phyloP scores from a whole-genome alignment of 1,140 invertebrate species.

The Palaemon carinicauda region DNA sequence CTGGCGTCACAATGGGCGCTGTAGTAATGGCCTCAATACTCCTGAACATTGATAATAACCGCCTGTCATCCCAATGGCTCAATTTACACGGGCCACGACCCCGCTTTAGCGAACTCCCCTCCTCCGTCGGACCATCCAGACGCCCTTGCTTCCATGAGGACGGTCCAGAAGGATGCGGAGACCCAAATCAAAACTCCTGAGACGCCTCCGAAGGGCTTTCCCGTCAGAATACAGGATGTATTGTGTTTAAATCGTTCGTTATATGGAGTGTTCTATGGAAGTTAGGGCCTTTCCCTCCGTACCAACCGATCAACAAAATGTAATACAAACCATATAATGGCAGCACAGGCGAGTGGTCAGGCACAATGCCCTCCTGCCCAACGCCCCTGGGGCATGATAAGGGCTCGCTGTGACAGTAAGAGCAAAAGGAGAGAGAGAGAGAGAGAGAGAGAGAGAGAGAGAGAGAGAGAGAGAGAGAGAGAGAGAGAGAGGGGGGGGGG shows the following conservation, averaged over 20 bases:
- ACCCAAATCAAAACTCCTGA: background rate
- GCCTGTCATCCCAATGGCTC: slow-evolving; percentile 56
- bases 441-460: background rate
- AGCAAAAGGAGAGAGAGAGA: background rate
- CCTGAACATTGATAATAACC: slow-evolving; percentile 56
- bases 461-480: background rate
- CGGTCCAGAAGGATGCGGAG: background rate
- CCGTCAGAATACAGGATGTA: too few species aligned
- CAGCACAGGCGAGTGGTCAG: slow-evolving; percentile 32
- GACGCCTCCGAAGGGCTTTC: background rate
- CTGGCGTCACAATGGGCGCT: slow-evolving; percentile 18
- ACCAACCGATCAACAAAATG: slow-evolving; percentile 46
- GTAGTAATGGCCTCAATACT: slow-evolving; percentile 51
- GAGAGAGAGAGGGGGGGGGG: background rate
- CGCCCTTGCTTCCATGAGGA: background rate
- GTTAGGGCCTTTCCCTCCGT: background rate
- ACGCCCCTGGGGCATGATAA: slow-evolving; percentile 39
- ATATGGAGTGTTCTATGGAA: background rate
- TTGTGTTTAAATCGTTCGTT: background rate
- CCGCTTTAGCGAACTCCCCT: too few species aligned
- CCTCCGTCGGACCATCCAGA: background rate
- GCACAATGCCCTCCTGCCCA: slow-evolving; percentile 40
- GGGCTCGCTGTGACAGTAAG: background rate
- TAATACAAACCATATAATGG: slow-evolving; percentile 53
- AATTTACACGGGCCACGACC: slow-evolving; percentile 34